Evolutionary conservation across 2,113 vertebrate genomes (phyloP).

Genomic region (Turdus rufiventris): DNA sequence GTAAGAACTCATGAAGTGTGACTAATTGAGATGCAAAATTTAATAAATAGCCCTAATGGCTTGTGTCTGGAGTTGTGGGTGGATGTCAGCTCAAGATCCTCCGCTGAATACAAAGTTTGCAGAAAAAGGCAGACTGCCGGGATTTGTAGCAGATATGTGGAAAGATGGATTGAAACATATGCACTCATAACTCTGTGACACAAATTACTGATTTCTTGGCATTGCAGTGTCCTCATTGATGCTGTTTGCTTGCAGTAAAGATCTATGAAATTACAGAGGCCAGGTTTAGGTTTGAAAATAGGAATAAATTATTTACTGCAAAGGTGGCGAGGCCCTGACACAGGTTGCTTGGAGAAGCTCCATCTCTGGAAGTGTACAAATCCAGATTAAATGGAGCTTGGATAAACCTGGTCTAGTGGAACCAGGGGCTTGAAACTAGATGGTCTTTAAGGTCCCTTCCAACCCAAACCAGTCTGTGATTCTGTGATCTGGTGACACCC

Average conservation of each 20-base stretch:
- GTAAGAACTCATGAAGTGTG: neutral
- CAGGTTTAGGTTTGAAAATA: neutral
- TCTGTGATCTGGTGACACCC: neutral
- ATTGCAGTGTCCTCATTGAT: rapidly evolving
- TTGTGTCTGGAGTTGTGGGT: neutral
- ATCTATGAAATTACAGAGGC: neutral
- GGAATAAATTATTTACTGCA: neutral
- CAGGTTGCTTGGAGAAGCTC: neutral
- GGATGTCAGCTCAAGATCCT: neutral
- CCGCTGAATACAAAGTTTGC: neutral
- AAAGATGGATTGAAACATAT: neutral
- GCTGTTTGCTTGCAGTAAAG: neutral
- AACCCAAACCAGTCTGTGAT: neutral
- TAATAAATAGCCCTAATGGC: neutral
- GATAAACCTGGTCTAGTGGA: neutral
- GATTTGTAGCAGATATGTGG: neutral
- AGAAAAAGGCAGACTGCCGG: neutral
- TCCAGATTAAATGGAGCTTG: neutral
- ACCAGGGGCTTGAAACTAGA: neutral
- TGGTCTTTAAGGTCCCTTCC: neutral
- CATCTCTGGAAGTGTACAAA: neutral
- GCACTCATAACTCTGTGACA: rapidly evolving
- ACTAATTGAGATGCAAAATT: neutral
- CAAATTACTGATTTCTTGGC: neutral
- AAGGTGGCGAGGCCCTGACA: neutral